Evolutionary conservation across 2,888 invertebrate species (phyloP).

Genomic region (Drosophila lacicola): DNA sequence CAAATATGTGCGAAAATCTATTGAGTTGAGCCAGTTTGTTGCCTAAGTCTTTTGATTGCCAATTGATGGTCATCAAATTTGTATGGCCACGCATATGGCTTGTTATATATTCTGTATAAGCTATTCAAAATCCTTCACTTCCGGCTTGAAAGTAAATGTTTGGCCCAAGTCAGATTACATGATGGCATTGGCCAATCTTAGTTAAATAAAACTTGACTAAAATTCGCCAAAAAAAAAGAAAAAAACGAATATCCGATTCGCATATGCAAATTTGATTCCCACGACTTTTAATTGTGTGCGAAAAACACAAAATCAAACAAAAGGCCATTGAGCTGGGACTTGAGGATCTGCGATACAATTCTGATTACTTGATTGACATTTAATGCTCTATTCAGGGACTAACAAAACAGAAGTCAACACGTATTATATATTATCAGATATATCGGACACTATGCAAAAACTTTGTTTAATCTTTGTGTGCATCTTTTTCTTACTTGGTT

Average conservation of each 20-base stretch:
- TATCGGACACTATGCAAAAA: slow-evolving; percentile 1
- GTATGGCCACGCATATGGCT: slow-evolving; percentile 9
- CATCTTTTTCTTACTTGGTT: slow-evolving; percentile 5
- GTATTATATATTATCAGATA: slow-evolving; percentile 19
- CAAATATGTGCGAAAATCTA: slow-evolving; percentile 26
- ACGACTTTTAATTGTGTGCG: slow-evolving; percentile 73
- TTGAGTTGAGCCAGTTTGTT: slow-evolving; percentile 51
- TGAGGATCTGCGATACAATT: slow-evolving; percentile 48
- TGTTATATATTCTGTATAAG: slow-evolving; percentile 27
- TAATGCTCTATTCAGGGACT: slow-evolving; percentile 31
- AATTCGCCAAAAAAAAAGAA: slow-evolving; percentile 28
- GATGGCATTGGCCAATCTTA: slow-evolving; percentile 62
- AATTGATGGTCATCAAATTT: slow-evolving; percentile 12
- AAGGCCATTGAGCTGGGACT: slow-evolving; percentile 50
- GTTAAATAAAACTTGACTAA: slow-evolving; percentile 31
- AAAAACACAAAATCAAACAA: slow-evolving; percentile 13
- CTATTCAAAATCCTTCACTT: slow-evolving; percentile 40
- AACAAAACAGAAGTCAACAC: slow-evolving; percentile 18
- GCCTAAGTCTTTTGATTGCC: slow-evolving; percentile 64
- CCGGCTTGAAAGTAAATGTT: slow-evolving; percentile 60
- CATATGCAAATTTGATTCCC: slow-evolving; percentile 77
- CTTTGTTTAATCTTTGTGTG: background rate
- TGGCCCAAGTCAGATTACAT: slow-evolving; percentile 43
- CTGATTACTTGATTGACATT: slow-evolving; percentile 42
- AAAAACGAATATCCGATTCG: slow-evolving; percentile 52